These are phyloP conservation scores for Odontamblyopus rebecca DNA, from an alignment of 2,797 vertebrate species.

Conservation along the genomic window DNA sequence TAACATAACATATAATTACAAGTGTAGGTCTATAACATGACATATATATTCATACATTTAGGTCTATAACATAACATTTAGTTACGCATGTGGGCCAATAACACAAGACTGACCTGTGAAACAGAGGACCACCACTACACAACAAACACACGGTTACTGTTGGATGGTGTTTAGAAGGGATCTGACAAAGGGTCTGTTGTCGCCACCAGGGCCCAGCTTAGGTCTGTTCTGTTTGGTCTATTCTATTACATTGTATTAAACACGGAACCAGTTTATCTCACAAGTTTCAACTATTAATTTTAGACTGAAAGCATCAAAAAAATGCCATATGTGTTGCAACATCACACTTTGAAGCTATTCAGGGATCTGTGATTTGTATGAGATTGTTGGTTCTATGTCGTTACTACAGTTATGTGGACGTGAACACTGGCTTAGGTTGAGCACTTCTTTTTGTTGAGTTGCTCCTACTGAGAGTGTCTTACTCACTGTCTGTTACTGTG, in stretches of 20 bases:
- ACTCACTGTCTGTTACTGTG: constrained; percentile 2
- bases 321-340: no score
- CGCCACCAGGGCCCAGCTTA: no score
- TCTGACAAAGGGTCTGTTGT: no score
- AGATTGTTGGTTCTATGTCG: neutral
- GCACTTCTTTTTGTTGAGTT: neutral
- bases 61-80: neutral
- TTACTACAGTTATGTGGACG: no score
- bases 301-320: no score
- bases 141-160: no score
- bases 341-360: no score
- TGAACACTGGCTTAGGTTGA: neutral
- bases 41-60: neutral
- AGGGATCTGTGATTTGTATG: neutral
- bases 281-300: neutral
- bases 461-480: neutral
- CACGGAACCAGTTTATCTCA: no score
- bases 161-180: no score
- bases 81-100: neutral
- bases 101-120: neutral
- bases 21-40: neutral
- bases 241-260: no score
- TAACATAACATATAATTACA: no score
- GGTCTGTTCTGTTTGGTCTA: no score
- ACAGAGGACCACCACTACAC: neutral